Evolutionary conservation across 2,797 vertebrate species (phyloP).

Genomic region (Diglossa cyanea): DNA sequence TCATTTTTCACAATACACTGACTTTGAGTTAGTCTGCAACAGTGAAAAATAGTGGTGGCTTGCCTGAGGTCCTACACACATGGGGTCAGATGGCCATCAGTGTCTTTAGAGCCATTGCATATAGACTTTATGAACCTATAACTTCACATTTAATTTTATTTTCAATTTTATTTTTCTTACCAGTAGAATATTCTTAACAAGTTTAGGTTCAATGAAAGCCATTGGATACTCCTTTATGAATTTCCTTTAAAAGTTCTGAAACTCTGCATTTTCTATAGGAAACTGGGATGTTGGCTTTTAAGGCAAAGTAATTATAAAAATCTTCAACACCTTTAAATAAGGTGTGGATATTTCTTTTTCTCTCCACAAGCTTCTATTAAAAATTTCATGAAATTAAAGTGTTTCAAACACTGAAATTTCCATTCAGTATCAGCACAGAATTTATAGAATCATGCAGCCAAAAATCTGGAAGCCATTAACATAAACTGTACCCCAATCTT

Average conservation of each 20-base stretch:
- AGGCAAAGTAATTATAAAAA: not conserved
- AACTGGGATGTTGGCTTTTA: not conserved
- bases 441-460: conserved; percentile 11
- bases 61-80: not conserved
- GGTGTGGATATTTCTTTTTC: not conserved
- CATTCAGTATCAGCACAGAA: not conserved
- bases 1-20: not conserved
- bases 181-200: not conserved
- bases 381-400: not conserved
- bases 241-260: not conserved
- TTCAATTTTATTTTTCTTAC: not conserved
- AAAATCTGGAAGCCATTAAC: conserved; percentile 61
- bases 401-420: not conserved
- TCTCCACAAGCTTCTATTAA: not conserved
- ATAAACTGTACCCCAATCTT: not conserved
- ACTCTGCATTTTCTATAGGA: not conserved
- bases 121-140: not conserved
- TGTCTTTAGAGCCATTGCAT: not conserved
- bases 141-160: not conserved
- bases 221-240: not conserved
- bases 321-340: not conserved
- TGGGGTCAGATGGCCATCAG: not conserved
- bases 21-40: not conserved
- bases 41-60: not conserved
- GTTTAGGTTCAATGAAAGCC: not conserved